Evolutionary conservation across 2,797 vertebrate species (phyloP).

Genomic region (Chlorospingus flavigularis): DNA sequence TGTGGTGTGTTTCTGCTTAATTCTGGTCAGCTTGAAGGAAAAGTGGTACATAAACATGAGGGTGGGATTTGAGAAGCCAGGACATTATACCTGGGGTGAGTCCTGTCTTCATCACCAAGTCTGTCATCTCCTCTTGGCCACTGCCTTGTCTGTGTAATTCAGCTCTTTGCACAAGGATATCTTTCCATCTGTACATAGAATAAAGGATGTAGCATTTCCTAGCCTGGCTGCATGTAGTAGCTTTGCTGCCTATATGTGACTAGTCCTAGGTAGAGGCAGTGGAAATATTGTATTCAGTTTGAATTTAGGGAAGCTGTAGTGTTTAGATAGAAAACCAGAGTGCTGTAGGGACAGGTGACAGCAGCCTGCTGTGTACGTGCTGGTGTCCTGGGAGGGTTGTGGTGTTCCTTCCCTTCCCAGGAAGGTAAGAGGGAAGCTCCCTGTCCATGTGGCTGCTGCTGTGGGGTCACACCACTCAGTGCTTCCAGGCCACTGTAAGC

Average conservation of each 20-base stretch:
- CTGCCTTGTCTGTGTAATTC: neutral
- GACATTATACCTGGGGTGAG: neutral
- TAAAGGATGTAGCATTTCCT: neutral
- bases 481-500: neutral
- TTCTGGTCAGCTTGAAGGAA: neutral
- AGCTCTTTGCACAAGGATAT: neutral
- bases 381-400: neutral
- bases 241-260: accelerated
- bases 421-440: neutral
- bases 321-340: neutral
- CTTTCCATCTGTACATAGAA: neutral
- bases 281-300: neutral
- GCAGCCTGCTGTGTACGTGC: accelerated
- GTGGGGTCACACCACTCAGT: accelerated
- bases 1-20: accelerated
- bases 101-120: neutral
- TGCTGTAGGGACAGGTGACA: neutral
- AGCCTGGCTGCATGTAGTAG: neutral
- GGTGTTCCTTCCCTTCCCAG: neutral
- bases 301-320: neutral
- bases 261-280: neutral
- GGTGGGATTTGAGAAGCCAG: neutral
- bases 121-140: neutral
- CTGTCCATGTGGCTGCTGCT: accelerated
- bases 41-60: neutral